Conservation (phyloP, 2,113 vertebrate species). For the Leptocoma aspasia region DNA sequence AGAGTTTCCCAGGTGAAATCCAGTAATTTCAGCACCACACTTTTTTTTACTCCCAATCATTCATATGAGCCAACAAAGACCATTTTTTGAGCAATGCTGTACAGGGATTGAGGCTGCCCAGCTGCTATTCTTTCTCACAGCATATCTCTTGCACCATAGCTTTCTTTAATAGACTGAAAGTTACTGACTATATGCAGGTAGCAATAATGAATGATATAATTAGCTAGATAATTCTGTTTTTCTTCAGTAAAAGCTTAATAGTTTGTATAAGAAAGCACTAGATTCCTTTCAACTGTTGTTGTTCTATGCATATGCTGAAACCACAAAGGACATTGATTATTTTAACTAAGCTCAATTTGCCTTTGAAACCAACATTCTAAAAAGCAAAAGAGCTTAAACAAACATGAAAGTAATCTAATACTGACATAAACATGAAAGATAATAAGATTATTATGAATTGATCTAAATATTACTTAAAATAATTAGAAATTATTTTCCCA, state of each 20-base stretch:
- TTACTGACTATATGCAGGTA: neutral
- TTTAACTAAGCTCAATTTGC: conserved; percentile 81
- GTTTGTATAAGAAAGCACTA: neutral
- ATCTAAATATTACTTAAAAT: conserved; percentile 91
- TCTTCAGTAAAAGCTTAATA: neutral
- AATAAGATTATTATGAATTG: conserved; percentile 92
- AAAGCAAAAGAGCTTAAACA: conserved; percentile 85
- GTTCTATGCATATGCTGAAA: conserved; percentile 67
- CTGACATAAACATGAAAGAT: conserved; percentile 83
- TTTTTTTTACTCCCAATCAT: neutral
- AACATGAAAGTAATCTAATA: conserved; percentile 92
- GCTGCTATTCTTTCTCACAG: neutral
- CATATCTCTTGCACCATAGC: neutral
- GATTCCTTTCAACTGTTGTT: conserved; percentile 39
- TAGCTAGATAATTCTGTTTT: neutral
- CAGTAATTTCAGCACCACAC: neutral
- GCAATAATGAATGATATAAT: conserved; percentile 8
- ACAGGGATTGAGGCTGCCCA: neutral
- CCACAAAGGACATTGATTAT: conserved; percentile 76
- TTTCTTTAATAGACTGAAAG: neutral
- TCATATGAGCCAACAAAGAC: neutral
- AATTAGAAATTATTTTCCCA: conserved; percentile 93
- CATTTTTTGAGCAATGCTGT: neutral
- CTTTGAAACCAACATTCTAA: conserved; percentile 83
- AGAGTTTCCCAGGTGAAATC: neutral